Evolutionary conservation across 2,797 vertebrate genomes (phyloP).

Genomic region (Chaetodon trifasciatus): DNA sequence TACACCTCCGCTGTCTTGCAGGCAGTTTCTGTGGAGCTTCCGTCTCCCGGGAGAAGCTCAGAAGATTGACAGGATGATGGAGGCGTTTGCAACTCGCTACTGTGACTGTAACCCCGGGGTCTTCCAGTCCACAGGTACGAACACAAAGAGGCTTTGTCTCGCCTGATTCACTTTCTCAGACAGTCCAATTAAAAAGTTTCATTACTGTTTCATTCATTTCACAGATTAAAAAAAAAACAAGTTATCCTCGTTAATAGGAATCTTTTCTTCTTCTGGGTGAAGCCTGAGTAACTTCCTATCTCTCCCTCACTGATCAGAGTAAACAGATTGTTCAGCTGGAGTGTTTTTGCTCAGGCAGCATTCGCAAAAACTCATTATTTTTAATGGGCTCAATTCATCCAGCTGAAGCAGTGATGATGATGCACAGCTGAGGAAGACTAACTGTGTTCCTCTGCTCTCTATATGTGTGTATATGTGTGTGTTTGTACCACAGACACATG

Average conservation of each 20-base stretch:
- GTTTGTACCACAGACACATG: slow-evolving; percentile 88
- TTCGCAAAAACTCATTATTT: slow-evolving; percentile 24
- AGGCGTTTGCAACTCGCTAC: slow-evolving; percentile 93
- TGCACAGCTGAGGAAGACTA: slow-evolving; percentile 2
- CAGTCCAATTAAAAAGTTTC: slow-evolving; percentile 31
- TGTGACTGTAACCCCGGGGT: slow-evolving; percentile 92
- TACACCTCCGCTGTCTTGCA: slow-evolving; percentile 52
- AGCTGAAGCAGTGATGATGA: neutral
- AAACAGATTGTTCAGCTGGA: neutral
- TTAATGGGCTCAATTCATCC: slow-evolving; percentile 23
- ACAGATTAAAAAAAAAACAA: neutral
- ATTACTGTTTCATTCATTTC: slow-evolving; percentile 7
- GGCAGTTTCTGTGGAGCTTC: slow-evolving; percentile 97
- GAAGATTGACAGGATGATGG: slow-evolving; percentile 99
- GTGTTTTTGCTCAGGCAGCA: slow-evolving; percentile 5
- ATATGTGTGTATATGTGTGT: slow-evolving; percentile 3
- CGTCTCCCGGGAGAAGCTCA: slow-evolving; percentile 95
- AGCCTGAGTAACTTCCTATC: neutral
- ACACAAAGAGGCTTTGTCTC: neutral
- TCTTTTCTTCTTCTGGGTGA: neutral
- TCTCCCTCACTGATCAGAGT: neutral
- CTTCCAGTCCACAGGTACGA: slow-evolving; percentile 93
- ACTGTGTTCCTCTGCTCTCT: slow-evolving; percentile 28
- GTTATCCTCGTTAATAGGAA: neutral
- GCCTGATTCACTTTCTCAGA: neutral